Evolutionary conservation across 2,888 invertebrate genomes (phyloP), one percentile per base, ranked within the genome.

Genomic region (Pteria penguin): DNA sequence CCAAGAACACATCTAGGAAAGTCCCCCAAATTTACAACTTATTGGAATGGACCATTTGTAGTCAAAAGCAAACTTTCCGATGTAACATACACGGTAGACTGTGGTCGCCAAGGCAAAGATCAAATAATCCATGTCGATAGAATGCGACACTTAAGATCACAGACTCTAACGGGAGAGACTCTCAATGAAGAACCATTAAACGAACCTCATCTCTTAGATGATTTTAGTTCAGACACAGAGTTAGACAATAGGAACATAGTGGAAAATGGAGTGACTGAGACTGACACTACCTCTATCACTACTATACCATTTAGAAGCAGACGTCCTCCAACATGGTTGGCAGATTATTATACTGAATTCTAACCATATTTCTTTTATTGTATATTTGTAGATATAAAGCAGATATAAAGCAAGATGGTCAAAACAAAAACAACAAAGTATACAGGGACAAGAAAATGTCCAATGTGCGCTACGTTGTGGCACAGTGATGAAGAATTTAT

Each of bases 21-120:
- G 27, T 55, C 36, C 26, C 32, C 57, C 18, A 72, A 65, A 26
- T 58, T 72, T 26, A 65, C 55, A 33, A 52, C 55, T 22, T 63
- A 63, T 65, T 66, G 72, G 72, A 26, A 31, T 8, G 65, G 72
- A 14, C 72, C 72, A 1, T 66, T 65, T 32, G 11, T 3, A 3
- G 65, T 65, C 5, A 29, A n/a, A 2, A 32, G n/a, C 4, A 3
- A 4, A 31, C 29, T 62, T 18, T 32, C 62, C 2, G 62, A 62
- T 24, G 29, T 62, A 36, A 62, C 62, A 62, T 62, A 62, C 32
- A 32, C 33, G 24, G 62, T 32, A 29, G 32, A 62, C 24, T 62
- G 62, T 32, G 33, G 62, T 62, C 27, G n/a, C 8, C 29, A 32
- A 14, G 18, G n/a, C 11, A 32, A 29, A 24, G 62, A 62, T 31